A percentile compares a stretch with the other conserved stretches of the same genome.
These are phyloP conservation scores for Strigamia maritima DNA, from an alignment of 2,888 invertebrate species.

Conservation along the genomic window DNA sequence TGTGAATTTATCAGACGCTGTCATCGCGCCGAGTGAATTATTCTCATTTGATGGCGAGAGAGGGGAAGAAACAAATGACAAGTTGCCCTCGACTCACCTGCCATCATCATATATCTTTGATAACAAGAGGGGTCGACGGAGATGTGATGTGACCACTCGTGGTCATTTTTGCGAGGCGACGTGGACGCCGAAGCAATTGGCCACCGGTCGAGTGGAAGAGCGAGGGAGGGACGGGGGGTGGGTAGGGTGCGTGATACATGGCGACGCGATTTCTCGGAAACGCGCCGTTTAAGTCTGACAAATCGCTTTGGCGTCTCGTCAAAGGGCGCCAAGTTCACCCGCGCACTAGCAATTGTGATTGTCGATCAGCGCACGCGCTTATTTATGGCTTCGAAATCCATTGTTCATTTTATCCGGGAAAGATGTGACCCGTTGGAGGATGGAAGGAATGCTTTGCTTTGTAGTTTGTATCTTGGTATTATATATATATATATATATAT, in stretches of 20 bases:
- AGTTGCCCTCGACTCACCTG: slow-evolving; percentile 4
- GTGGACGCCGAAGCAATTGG: slow-evolving; percentile 11
- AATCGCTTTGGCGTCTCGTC: slow-evolving; percentile 16
- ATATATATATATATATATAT: no score
- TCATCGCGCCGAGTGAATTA: slow-evolving; percentile 17
- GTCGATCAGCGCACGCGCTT: slow-evolving; percentile 1
- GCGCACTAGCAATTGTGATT: slow-evolving; percentile 1
- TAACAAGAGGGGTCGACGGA: slow-evolving; percentile 1
- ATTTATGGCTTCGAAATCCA: not conserved
- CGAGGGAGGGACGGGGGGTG: not conserved
- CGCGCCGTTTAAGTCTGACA: slow-evolving; percentile 20
- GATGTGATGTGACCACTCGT: slow-evolving; percentile 23
- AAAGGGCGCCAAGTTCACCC: slow-evolving; percentile 15
- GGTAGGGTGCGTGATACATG: not conserved
- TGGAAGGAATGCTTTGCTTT: no score
- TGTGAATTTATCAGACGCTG: not conserved
- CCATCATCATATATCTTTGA: slow-evolving; percentile 7
- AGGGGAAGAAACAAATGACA: not conserved
- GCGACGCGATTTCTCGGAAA: slow-evolving; percentile 22
- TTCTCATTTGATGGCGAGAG: not conserved
- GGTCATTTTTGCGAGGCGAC: slow-evolving; percentile 1
- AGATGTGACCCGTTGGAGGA: not conserved
- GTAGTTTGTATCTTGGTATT: no score
- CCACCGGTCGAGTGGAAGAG: slow-evolving; percentile 23
- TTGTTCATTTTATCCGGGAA: not conserved